Base-by-base conservation (phyloP, 1,140 invertebrate genomes). In the Semibalanus balanoides region DNA sequence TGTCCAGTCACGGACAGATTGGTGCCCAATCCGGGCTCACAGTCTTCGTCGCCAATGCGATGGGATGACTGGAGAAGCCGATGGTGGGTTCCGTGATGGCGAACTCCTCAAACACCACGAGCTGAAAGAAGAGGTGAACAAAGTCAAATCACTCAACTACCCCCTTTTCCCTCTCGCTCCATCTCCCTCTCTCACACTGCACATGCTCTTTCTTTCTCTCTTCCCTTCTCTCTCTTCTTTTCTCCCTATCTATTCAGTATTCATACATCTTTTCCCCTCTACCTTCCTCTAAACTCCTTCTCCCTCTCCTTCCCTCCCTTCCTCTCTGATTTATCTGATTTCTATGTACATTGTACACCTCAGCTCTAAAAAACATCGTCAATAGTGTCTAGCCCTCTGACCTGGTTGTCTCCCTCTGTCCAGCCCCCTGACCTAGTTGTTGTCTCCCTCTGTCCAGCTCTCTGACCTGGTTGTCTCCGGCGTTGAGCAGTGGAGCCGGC, bases 391-490 rank as follows among this genome's bases (percentile, higher is more conserved):
- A n/a, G n/a, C n/a, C 17, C 5, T 40, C 64, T 29, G 35, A 76
- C 69, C 69, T 27, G 69, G 69, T 40, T 40, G 35, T 40, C 35
- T 40, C 35, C 17, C 35, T 17, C n/a, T 17, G 17, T 40, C 35
- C 17, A 40, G 17, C 35, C 35, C 35, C 35, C 35, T 40, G 17
- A 7, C 35, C 17, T 40, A 40, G 5, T 17, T 40, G 35, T 40
- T 40, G 27, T 28, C 43, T 75, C 29, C 5, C 43, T 14, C 7
- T n/a, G 35, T 74, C 3, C 27, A 74, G 69, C 74, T 11, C 51
- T 75, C 73, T 76, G 76, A 85, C 84, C 80, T 82, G 77, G 80
- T 86, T 86, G 14, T 79, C 76, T 19, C 85, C 85, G 14, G 76
- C 30, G 64, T 80, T 80, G 0, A 86, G 79, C 25, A 85, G 78